phyloP scores from a whole-genome alignment of 2,797 vertebrate species.

The Protonibea diacanthus region DNA sequence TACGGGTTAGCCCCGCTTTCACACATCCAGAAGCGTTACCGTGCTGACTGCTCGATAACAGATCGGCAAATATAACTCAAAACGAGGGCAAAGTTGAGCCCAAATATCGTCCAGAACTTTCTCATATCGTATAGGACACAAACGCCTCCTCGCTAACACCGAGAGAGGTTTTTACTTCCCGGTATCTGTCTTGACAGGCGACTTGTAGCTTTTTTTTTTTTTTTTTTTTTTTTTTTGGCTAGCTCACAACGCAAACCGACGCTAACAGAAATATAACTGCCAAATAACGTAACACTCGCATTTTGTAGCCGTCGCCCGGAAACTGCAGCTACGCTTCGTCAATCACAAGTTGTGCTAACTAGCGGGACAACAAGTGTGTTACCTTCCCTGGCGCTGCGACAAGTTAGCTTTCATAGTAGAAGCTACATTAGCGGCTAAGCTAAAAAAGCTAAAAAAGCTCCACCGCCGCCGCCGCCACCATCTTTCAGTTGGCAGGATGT shows the following conservation, averaged over 20 bases:
- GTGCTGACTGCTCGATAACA: too few relatives aligned
- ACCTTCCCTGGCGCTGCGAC: constrained; percentile 54
- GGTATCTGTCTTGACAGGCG: constrained; percentile 62
- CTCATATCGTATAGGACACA: too few relatives aligned
- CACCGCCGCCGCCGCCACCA: constrained; percentile 27
- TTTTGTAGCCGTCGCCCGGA: too few relatives aligned
- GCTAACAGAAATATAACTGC: constrained; percentile 12
- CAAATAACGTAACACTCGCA: background rate
- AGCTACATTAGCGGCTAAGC: constrained; percentile 71
- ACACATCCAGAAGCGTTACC: background rate
- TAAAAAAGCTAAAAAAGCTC: constrained; percentile 34
- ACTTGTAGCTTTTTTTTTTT: constrained; percentile 66
- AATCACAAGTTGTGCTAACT: constrained; percentile 19
- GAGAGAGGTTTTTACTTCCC: constrained; percentile 64
- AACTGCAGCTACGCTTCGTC: background rate
- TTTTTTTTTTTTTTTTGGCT: constrained; percentile 13
- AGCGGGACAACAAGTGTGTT: constrained; percentile 69
- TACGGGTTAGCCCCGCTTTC: constrained; percentile 9
- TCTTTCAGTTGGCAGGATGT: constrained; percentile 56
- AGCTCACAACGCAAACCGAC: constrained; percentile 46
- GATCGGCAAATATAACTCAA: background rate
- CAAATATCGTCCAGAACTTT: background rate
- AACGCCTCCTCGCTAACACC: background rate
- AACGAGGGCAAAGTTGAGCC: background rate
- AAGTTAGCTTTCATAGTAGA: constrained; percentile 60